phyloP scores from a whole-genome alignment of 37 sponge, comb jelly and placozoan genomes.

The Cliona cf. orientalis region DNA sequence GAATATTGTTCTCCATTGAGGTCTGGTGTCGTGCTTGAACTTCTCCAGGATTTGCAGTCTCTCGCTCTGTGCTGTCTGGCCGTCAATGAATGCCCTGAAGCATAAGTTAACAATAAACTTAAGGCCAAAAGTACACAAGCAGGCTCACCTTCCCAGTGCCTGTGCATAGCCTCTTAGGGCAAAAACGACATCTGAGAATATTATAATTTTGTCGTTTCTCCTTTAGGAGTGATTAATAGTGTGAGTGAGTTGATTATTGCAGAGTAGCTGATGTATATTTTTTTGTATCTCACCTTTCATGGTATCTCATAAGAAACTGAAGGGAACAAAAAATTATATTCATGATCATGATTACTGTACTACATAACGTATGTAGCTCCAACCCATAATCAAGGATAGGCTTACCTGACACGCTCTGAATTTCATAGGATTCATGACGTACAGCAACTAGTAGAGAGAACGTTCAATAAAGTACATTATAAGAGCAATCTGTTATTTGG shows the following conservation, averaged over 20 bases:
- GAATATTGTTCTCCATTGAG: slow-evolving; percentile 86
- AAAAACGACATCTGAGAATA: slow-evolving; percentile 98
- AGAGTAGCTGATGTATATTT: background rate
- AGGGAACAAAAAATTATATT: slow-evolving; percentile 11
- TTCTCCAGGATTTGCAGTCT: slow-evolving; percentile 91
- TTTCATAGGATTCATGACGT: slow-evolving; percentile 99
- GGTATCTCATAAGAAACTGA: slow-evolving; percentile 92
- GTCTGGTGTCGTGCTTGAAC: slow-evolving; percentile 88
- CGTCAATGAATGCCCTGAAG: slow-evolving; percentile 91
- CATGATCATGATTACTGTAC: background rate
- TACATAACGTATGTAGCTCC: background rate
- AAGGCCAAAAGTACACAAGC: background rate
- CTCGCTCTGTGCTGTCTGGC: slow-evolving; percentile 89
- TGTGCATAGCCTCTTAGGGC: slow-evolving; percentile 88
- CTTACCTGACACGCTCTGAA: slow-evolving; percentile 91
- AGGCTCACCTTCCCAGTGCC: slow-evolving; percentile 60
- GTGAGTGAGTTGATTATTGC: background rate
- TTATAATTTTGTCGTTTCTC: slow-evolving; percentile 94
- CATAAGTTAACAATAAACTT: background rate
- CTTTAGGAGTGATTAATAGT: slow-evolving; percentile 28
- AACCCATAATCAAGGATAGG: background rate
- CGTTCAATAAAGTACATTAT: background rate
- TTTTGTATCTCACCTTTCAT: slow-evolving; percentile 73
- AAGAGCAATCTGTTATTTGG: background rate
- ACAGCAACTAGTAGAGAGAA: slow-evolving; percentile 76